phyloP scores from a whole-genome alignment of 2,888 invertebrate species.

The Matsumyia berberina region DNA sequence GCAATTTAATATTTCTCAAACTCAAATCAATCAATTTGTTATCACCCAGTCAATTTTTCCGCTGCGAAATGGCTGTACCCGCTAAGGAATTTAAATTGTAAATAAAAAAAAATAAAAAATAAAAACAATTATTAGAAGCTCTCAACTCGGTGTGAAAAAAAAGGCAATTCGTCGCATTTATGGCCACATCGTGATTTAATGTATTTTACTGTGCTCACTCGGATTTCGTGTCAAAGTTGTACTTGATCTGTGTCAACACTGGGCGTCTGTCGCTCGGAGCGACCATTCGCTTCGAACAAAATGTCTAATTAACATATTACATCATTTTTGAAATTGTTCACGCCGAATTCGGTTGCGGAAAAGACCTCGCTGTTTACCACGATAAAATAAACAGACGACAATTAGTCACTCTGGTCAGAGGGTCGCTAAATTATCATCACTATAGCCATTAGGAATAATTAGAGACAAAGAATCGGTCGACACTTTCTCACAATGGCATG shows the following conservation, averaged over 20 bases:
- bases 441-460: slow-evolving; percentile 53
- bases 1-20: slow-evolving; percentile 11
- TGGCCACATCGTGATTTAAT: slow-evolving; percentile 50
- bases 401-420: not conserved
- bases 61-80: not conserved
- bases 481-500: slow-evolving; percentile 33
- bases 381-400: slow-evolving; percentile 42
- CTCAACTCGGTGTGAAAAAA: slow-evolving; percentile 14
- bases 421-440: slow-evolving; percentile 20
- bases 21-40: slow-evolving; percentile 37
- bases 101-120: not conserved
- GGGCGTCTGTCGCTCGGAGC: not conserved
- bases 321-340: slow-evolving; percentile 21
- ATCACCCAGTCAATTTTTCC: slow-evolving; percentile 3
- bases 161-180: slow-evolving; percentile 43
- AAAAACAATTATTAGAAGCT: not conserved
- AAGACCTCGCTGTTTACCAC: slow-evolving; percentile 7
- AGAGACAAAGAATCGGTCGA: slow-evolving; percentile 39
- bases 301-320: slow-evolving; percentile 44
- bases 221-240: slow-evolving; percentile 21
- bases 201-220: slow-evolving; percentile 21
- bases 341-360: slow-evolving; percentile 17
- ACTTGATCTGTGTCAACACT: slow-evolving; percentile 41
- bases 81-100: slow-evolving; percentile 19
- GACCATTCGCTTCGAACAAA: not conserved